Percentiles rank a stretch among this genome's conserved stretches.
Evolutionary conservation across 2,113 vertebrate genomes (phyloP).

Genomic region (Rallus limicola): DNA sequence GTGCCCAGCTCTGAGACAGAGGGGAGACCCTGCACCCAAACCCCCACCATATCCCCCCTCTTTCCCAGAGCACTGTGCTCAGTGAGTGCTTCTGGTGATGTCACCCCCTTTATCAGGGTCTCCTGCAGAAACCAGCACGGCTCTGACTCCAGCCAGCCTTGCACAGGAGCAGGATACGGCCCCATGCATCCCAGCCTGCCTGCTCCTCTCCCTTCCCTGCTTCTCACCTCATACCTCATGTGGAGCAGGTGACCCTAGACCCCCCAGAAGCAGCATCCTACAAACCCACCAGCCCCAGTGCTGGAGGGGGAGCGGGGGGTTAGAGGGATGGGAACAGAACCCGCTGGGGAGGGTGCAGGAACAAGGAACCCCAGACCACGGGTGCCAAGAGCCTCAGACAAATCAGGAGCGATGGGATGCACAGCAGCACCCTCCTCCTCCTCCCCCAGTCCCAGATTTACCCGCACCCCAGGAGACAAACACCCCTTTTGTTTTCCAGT

Average conservation of each 20-base stretch:
- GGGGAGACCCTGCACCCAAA: background rate
- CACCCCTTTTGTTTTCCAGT: background rate
- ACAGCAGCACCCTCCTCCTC: background rate
- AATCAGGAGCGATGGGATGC: background rate
- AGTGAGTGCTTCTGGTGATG: rapidly evolving
- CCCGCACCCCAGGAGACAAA: background rate
- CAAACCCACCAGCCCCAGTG: background rate
- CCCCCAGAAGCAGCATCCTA: background rate
- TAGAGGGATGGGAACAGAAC: rapidly evolving
- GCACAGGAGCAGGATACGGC: background rate
- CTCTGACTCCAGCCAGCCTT: background rate
- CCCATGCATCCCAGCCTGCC: background rate
- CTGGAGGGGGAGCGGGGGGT: background rate
- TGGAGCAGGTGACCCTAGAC: background rate
- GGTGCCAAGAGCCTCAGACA: background rate
- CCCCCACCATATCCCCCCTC: background rate
- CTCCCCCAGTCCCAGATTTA: background rate
- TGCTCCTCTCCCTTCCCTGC: background rate
- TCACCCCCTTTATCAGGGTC: rapidly evolving
- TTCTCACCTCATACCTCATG: background rate
- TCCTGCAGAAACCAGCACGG: rapidly evolving
- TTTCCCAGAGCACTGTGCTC: too few species aligned
- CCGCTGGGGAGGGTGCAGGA: background rate
- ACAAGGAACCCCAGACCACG: rapidly evolving
- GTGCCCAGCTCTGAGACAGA: background rate